These are phyloP conservation scores for Zonitis immaculata DNA, from an alignment of 2,888 invertebrate species.

Conservation along the genomic window DNA sequence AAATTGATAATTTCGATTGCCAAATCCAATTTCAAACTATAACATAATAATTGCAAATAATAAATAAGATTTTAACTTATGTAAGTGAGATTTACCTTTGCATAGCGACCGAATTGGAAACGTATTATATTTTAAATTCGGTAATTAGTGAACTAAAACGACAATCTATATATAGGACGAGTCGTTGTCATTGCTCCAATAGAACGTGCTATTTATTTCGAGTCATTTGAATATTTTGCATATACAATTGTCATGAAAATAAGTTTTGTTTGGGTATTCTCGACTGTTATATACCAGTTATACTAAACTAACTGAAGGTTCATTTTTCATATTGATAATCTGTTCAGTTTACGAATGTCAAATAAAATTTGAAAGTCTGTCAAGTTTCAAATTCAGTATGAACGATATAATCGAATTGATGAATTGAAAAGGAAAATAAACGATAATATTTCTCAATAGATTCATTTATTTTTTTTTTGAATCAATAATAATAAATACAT, in stretches of 20 bases:
- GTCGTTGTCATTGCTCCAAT: constrained; percentile 23
- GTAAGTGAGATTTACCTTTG: not conserved
- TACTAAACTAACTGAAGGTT: not conserved
- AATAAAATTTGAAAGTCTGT: not conserved
- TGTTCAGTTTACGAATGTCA: not conserved
- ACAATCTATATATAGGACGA: constrained; percentile 22
- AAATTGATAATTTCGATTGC: not conserved
- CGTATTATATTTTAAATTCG: constrained; percentile 21
- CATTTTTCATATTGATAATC: not conserved
- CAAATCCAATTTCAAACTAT: too few relatives aligned
- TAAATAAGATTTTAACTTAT: not conserved
- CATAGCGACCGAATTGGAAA: constrained; percentile 14
- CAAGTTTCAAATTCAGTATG: not conserved
- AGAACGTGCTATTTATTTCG: constrained; percentile 24
- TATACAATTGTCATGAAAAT: not conserved
- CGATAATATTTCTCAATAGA: not conserved
- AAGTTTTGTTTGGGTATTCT: not conserved
- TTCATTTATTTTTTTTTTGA: constrained; percentile 9
- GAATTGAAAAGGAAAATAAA: not conserved
- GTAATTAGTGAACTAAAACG: constrained; percentile 28
- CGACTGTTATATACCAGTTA: not conserved
- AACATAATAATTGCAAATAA: not conserved
- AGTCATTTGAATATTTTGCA: constrained; percentile 12
- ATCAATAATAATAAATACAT: constrained; percentile 5
- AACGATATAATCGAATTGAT: not conserved